A percentile compares a stretch with the other conserved stretches of the same genome.
Evolutionary conservation across 1,140 invertebrate genomes (phyloP).

Genomic region (Formica exsecta): DNA sequence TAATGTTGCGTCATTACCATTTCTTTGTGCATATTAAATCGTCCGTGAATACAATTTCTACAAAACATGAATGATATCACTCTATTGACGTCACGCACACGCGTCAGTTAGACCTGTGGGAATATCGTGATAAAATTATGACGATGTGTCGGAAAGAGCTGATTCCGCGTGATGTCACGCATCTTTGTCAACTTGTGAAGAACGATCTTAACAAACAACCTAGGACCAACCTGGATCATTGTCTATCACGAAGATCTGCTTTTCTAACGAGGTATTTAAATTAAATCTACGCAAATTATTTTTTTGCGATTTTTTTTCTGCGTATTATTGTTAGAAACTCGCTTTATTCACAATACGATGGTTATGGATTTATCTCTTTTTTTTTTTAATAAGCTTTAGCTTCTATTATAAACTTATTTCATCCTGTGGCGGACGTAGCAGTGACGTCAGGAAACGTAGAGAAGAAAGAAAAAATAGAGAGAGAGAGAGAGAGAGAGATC

Average conservation of each 20-base stretch:
- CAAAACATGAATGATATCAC: slow-evolving; percentile 3
- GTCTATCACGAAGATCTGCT: neutral
- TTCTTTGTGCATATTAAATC: neutral
- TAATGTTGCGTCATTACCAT: neutral
- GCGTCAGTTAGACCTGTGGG: neutral
- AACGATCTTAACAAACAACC: slow-evolving; percentile 5
- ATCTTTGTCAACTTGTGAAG: neutral
- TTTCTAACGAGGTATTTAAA: neutral
- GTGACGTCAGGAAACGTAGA: slow-evolving; percentile 22
- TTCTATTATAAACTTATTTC: slow-evolving; percentile 46
- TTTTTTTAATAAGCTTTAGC: slow-evolving; percentile 18
- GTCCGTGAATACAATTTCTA: neutral
- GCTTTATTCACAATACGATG: slow-evolving; percentile 7
- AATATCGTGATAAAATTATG: slow-evolving; percentile 16
- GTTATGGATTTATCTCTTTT: neutral
- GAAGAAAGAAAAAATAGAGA: neutral
- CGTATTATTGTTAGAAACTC: neutral
- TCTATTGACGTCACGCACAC: neutral
- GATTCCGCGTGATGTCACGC: slow-evolving; percentile 25
- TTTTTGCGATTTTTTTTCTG: neutral
- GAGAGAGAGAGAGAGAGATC: neutral
- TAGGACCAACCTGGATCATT: neutral
- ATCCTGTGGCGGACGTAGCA: neutral
- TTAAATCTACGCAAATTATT: neutral
- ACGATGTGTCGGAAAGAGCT: neutral